Evolutionary conservation across 2,888 invertebrate species (phyloP), one percentile per base, ranked within the genome.

Genomic region (Dryobotodes eremita): DNA sequence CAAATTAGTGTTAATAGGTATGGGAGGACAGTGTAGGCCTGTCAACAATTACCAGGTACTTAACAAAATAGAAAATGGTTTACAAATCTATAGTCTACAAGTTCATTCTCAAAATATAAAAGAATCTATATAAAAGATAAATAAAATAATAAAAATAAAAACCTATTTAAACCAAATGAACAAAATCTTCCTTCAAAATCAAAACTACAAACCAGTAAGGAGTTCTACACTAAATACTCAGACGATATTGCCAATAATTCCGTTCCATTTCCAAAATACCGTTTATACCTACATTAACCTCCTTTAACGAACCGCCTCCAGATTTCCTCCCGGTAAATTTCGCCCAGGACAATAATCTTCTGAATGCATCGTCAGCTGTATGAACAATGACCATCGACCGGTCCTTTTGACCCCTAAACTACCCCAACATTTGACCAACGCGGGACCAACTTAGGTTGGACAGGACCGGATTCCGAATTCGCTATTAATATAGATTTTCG

Each of bases 401-500:
- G 55, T 53, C 6, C 66, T 36, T 46, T 61, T 55, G 91, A 89
- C 17, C 92, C 77, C 64, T 48, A 11, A 69, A 55, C 71, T n/a
- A 10, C 31, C 23, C 70, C 23, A 61, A 75, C 13, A 71, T 68
- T 82, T 68, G 42, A 81, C 78, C 57, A 53, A 42, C 53, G 13
- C 59, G 31, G 69, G 92, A 17, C 89, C 92, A 80, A 69, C 59
- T 55, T 86, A 86, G 20, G 75, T 42, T 92, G 91, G 94, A 48
- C 80, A 72, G 53, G 73, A 77, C 79, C 82, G 89, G 90, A 92
- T 91, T 90, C 90, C 90, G 86, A 91, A 90, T 89, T 90, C 88
- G 86, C 92, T 92, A 94, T 94, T 94, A 94, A 93, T 94, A 93
- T 92, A 92, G 92, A 92, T 94, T 92, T 92, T 90, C 92, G 90